phyloP scores from a whole-genome alignment of 2,797 vertebrate species.

The Acanthurus tractus region DNA sequence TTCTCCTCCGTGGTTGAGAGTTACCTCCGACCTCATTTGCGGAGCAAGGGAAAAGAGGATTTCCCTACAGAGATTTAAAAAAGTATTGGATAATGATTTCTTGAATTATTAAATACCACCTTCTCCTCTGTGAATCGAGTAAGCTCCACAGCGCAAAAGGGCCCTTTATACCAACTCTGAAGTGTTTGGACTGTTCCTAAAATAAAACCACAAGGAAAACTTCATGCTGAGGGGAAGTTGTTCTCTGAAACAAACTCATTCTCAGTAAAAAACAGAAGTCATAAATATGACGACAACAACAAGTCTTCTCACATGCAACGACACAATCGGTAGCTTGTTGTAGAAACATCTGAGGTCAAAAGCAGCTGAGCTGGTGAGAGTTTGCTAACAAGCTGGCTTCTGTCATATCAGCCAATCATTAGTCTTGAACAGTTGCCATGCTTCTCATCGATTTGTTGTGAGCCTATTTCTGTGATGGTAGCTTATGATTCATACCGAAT shows the following conservation, averaged over 20 bases:
- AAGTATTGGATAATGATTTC: constrained; percentile 46
- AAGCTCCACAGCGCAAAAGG: neutral
- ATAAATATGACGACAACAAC: neutral
- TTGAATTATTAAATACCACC: constrained; percentile 52
- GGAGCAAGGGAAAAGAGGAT: constrained; percentile 38
- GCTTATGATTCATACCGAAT: constrained; percentile 63
- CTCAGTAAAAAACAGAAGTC: neutral
- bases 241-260: neutral
- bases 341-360: constrained; percentile 19
- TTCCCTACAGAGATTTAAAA: constrained; percentile 42
- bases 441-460: constrained; percentile 56
- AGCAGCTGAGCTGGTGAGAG: constrained; percentile 6
- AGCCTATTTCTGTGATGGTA: constrained; percentile 36
- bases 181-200: constrained; percentile 21
- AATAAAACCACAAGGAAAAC: constrained; percentile 10
- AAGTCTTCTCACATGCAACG: neutral
- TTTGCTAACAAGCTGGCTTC: neutral
- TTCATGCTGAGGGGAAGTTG: no score
- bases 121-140: constrained; percentile 28
- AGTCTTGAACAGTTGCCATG: constrained; percentile 3
- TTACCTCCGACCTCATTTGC: constrained; percentile 45
- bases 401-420: constrained; percentile 12
- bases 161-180: constrained; percentile 12
- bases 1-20: constrained; percentile 6
- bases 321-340: constrained; percentile 34